phyloP scores from a whole-genome alignment of 2,113 vertebrate genomes.

The Bombycilla garrulus region DNA sequence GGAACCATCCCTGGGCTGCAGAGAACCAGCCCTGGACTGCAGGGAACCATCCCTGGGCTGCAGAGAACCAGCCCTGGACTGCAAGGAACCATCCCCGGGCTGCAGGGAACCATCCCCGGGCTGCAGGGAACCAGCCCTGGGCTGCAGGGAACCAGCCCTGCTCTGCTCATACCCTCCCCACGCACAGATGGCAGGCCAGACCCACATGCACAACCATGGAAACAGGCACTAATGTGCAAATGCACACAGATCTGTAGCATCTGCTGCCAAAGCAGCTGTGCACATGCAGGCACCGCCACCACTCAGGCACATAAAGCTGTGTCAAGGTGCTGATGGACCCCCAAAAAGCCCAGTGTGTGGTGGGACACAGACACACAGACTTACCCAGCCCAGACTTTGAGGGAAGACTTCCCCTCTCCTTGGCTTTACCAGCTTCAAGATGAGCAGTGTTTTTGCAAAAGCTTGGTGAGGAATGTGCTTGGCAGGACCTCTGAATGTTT shows the following conservation, averaged over 20 bases:
- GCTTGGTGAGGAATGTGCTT: not conserved
- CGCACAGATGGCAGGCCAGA: rapidly evolving
- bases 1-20: too few species aligned
- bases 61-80: not conserved
- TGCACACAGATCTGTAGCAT: not conserved
- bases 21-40: too few species aligned
- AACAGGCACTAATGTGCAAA: not conserved
- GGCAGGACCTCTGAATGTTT: not conserved
- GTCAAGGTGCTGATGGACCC: not conserved
- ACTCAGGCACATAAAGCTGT: not conserved
- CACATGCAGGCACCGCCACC: not conserved
- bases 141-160: not conserved
- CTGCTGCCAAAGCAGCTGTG: not conserved
- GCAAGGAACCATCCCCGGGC: too few species aligned
- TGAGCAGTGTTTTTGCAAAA: not conserved
- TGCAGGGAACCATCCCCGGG: too few species aligned
- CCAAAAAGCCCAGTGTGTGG: not conserved
- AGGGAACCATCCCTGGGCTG: not conserved
- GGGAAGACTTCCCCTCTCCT: not conserved
- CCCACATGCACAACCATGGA: not conserved
- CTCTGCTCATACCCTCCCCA: not conserved
- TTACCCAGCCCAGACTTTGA: not conserved
- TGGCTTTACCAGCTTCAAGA: not conserved
- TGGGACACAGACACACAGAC: not conserved
- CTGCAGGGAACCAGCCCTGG: not conserved